Evolutionary conservation across 2,797 vertebrate species (phyloP).

Genomic region (Danio kyathit): DNA sequence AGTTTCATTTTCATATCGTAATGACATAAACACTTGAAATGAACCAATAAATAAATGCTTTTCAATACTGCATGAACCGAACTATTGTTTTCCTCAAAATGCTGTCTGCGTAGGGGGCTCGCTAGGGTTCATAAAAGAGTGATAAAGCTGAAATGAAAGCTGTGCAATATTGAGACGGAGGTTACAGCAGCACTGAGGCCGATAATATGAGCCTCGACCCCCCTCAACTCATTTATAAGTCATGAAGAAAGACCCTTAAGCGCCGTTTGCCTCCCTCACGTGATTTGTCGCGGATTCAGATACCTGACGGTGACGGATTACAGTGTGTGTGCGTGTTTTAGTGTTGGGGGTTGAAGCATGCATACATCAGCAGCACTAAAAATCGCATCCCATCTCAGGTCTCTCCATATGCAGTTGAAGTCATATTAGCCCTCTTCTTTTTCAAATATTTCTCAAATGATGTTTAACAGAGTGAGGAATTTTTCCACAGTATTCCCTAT

Average conservation of each 20-base stretch:
- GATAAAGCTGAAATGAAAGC: constrained; percentile 4
- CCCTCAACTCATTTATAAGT: constrained; percentile 76
- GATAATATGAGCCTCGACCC: constrained; percentile 23
- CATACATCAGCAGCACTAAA: constrained; percentile 32
- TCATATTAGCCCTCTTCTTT: no score
- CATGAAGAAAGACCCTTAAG: constrained; percentile 71
- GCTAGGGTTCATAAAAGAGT: not conserved
- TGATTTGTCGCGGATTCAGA: constrained; percentile 70
- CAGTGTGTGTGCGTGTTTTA: not conserved
- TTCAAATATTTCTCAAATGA: no score
- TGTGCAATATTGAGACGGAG: constrained; percentile 19
- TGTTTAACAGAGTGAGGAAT: no score
- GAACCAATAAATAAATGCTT: not conserved
- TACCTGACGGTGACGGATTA: constrained; percentile 71
- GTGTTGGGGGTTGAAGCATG: not conserved
- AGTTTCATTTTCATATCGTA: no score
- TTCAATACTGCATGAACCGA: not conserved
- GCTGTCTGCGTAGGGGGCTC: not conserved
- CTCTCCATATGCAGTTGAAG: no score
- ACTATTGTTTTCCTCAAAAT: not conserved
- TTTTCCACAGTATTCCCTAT: no score
- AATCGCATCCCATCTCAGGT: not conserved
- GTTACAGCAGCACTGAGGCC: constrained; percentile 16
- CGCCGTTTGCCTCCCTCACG: constrained; percentile 69
- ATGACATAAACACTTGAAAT: no score